Evolutionary conservation across 1,140 invertebrate species (phyloP).

Genomic region (Globodera rostochiensis): DNA sequence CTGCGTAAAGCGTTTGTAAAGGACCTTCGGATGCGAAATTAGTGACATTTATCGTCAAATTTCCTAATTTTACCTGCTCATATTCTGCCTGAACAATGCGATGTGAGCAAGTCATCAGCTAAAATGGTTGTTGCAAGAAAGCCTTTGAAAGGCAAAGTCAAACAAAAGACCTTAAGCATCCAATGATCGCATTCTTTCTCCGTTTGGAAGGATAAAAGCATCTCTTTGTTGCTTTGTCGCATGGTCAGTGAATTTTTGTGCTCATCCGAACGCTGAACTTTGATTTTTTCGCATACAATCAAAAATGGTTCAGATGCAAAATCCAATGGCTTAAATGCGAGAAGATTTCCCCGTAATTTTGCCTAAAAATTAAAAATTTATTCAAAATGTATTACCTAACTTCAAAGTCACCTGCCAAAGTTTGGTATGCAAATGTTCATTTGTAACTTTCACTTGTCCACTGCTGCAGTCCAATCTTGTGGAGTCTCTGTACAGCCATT

Average conservation of each 20-base stretch:
- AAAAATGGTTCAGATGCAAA: conserved; percentile 49
- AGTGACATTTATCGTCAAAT: background rate
- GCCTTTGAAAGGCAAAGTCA: conserved; percentile 3
- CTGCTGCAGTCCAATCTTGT: conserved; percentile 34
- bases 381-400: conserved; percentile 6
- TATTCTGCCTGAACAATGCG: conserved; percentile 50
- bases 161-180: conserved; percentile 48
- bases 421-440: background rate
- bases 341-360: conserved; percentile 51
- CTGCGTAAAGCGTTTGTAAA: conserved; percentile 15
- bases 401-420: conserved; percentile 5
- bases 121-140: conserved; percentile 9
- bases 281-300: conserved; percentile 53
- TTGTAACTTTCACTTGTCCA: conserved; percentile 19
- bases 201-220: conserved; percentile 27
- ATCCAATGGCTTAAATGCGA: conserved; percentile 49
- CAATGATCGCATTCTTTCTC: conserved; percentile 51
- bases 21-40: background rate
- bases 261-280: conserved; percentile 37
- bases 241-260: conserved; percentile 31
- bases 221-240: conserved; percentile 43
- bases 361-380: conserved; percentile 45
- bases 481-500: conserved; percentile 36
- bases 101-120: conserved; percentile 54
- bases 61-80: conserved; percentile 15